A percentile compares a stretch with the other conserved stretches of the same genome.
phyloP scores from a whole-genome alignment of 30 jellyfish, hydroid and myxozoan genomes.

The Turritopsis rubra region DNA sequence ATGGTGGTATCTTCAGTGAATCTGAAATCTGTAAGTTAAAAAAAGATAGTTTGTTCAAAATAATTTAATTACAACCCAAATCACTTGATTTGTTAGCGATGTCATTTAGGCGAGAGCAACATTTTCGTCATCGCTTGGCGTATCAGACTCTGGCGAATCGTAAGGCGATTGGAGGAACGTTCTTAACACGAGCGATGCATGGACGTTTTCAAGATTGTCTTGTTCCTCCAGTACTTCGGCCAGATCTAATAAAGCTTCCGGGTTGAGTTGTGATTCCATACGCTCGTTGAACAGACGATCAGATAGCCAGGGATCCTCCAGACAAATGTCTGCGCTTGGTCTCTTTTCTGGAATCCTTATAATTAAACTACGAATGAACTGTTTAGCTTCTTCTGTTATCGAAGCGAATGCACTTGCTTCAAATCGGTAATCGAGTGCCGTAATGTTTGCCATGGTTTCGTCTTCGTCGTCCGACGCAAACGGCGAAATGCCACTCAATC shows the following conservation, averaged over 20 bases:
- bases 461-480: constrained; percentile 97
- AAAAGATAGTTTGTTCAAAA: too few species aligned
- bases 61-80: too few species aligned
- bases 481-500: constrained; percentile 96
- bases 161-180: constrained; percentile 92
- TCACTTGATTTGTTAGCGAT: neutral
- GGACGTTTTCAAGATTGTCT: constrained; percentile 77
- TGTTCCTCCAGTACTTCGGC: constrained; percentile 80
- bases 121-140: constrained; percentile 59
- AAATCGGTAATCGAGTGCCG: constrained; percentile 90
- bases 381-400: constrained; percentile 91
- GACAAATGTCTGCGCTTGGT: constrained; percentile 29
- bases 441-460: constrained; percentile 90
- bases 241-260: constrained; percentile 52
- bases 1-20: neutral
- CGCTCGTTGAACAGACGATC: constrained; percentile 30
- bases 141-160: constrained; percentile 85
- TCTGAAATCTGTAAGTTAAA: too few species aligned
- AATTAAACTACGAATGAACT: constrained; percentile 59
- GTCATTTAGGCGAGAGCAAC: constrained; percentile 1
- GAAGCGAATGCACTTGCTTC: constrained; percentile 75
- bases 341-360: constrained; percentile 89
- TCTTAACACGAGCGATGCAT: constrained; percentile 82
- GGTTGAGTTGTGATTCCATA: constrained; percentile 43
- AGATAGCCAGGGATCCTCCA: constrained; percentile 37